These are phyloP conservation scores for Calyptomena viridis DNA, from an alignment of 2,113 vertebrate genomes.

Conservation along the genomic window DNA sequence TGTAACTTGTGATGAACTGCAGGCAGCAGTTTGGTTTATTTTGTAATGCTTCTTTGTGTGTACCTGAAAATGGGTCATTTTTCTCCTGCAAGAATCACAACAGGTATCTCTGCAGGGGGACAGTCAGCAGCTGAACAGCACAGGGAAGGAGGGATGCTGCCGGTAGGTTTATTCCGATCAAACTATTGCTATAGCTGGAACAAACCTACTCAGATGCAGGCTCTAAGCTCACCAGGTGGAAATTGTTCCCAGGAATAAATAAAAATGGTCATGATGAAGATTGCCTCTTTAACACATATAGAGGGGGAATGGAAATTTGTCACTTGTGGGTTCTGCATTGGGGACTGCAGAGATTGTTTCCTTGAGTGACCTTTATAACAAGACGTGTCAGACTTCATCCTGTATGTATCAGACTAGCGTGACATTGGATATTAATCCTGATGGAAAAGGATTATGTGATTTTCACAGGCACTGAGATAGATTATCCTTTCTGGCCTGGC, in stretches of 20 bases:
- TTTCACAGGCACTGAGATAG: slow-evolving; percentile 40
- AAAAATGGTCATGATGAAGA: slow-evolving; percentile 15
- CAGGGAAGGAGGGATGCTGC: slow-evolving; percentile 4
- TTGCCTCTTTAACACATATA: neutral
- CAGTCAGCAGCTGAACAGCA: neutral
- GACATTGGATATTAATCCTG: slow-evolving; percentile 57
- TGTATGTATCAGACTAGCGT: neutral
- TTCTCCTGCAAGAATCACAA: slow-evolving; percentile 64
- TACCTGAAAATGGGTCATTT: slow-evolving; percentile 68
- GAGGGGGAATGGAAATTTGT: neutral
- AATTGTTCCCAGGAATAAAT: slow-evolving; percentile 23
- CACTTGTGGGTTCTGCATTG: neutral
- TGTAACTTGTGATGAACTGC: slow-evolving; percentile 55
- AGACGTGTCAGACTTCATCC: slow-evolving; percentile 43
- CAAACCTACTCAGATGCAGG: neutral
- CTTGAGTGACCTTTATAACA: neutral
- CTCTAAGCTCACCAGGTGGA: neutral
- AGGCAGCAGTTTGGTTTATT: slow-evolving; percentile 52
- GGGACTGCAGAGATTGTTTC: neutral
- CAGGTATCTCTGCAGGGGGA: slow-evolving; percentile 58
- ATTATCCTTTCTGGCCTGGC: slow-evolving; percentile 11
- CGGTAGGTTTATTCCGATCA: neutral
- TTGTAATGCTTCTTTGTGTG: slow-evolving; percentile 57
- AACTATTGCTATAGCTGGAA: neutral
- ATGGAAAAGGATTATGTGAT: slow-evolving; percentile 56